These are phyloP conservation scores for Tipula helvola DNA, from an alignment of 2,888 invertebrate species.

Conservation along the genomic window DNA sequence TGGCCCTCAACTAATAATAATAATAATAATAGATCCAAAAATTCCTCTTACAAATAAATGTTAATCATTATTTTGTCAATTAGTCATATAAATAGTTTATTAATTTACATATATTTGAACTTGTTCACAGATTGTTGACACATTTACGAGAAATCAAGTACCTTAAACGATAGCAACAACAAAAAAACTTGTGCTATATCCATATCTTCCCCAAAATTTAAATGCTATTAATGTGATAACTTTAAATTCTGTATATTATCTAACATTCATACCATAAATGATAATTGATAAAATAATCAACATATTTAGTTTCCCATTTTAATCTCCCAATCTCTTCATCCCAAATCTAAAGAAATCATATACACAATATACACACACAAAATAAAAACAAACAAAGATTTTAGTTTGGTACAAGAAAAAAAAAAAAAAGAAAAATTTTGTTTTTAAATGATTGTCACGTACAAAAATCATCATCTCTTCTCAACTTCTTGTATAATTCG, in stretches of 20 bases:
- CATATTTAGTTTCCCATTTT: neutral
- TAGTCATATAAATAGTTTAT: too few species aligned
- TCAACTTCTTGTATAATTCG: neutral
- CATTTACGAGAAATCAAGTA: neutral
- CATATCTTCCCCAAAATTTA: neutral
- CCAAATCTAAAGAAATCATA: neutral
- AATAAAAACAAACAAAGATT: neutral
- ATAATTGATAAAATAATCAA: conserved; percentile 4
- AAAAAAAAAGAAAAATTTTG: neutral
- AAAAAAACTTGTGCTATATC: neutral
- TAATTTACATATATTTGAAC: neutral
- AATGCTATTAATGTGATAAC: neutral
- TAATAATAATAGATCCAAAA: too few species aligned
- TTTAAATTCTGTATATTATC: too few species aligned
- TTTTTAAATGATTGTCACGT: neutral
- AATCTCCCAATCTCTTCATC: neutral
- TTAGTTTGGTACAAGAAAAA: neutral
- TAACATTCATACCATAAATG: neutral
- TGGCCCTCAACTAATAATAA: too few species aligned
- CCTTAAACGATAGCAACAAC: neutral
- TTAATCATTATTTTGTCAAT: too few species aligned
- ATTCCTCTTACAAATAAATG: too few species aligned
- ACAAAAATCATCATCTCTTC: neutral
- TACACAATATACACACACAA: neutral
- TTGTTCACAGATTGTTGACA: neutral